Evolutionary conservation across 2,797 vertebrate species (phyloP).

Genomic region (Sebastiscus tertius): DNA sequence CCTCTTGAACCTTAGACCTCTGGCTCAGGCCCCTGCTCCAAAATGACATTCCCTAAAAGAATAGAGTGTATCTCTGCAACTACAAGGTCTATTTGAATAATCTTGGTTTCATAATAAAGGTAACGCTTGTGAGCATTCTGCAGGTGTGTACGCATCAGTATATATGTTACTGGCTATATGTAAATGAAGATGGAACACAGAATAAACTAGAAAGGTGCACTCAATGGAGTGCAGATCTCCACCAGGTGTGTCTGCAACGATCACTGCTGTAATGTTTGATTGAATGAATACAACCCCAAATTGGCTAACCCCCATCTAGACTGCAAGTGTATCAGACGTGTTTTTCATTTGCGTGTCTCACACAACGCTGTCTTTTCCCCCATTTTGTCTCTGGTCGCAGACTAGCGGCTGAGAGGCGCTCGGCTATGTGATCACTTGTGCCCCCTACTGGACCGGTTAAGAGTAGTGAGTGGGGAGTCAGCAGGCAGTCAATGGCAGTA

Average conservation of each 20-base stretch:
- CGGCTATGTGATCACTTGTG: not conserved
- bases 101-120: not conserved
- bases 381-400: not conserved
- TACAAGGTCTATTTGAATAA: not conserved
- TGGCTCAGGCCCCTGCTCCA: not conserved
- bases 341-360: too few species aligned
- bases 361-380: not conserved
- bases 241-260: too few species aligned
- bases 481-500: not conserved
- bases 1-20: not conserved
- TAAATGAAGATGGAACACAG: not conserved
- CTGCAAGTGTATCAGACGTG: too few species aligned
- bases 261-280: too few species aligned
- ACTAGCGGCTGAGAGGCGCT: not conserved
- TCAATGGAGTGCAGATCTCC: not conserved
- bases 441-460: not conserved
- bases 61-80: not conserved
- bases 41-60: too few species aligned
- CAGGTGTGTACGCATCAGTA: not conserved
- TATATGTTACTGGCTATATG: not conserved
- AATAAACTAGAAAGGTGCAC: not conserved
- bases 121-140: not conserved
- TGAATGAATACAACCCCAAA: too few species aligned
- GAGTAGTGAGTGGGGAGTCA: not conserved
- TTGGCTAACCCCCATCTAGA: too few species aligned